A percentile compares a stretch with the other conserved stretches of the same genome.
Conservation (phyloP, 2,113 vertebrate genomes). For the Perccottus glenii region DNA sequence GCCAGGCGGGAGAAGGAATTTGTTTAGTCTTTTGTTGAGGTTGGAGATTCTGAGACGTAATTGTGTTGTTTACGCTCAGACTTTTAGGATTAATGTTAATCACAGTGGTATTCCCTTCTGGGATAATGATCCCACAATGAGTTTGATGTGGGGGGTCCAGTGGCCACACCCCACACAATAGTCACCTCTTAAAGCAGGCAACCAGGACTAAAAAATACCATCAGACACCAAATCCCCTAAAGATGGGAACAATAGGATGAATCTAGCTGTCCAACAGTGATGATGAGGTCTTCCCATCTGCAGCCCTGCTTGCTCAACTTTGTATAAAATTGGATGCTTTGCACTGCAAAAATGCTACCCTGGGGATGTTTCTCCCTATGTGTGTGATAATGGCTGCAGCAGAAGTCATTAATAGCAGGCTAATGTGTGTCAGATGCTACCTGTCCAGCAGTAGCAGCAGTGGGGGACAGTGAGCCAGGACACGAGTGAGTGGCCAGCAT, state of each 20-base stretch:
- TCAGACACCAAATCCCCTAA: constrained; percentile 3
- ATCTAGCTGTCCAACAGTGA: constrained; percentile 1
- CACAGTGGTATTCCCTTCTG: constrained; percentile 42
- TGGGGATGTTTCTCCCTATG: constrained; percentile 55
- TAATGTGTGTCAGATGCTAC: constrained; percentile 79
- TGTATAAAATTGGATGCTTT: constrained; percentile 31
- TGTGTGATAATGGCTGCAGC: constrained; percentile 65
- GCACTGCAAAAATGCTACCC: constrained; percentile 47
- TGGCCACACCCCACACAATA: constrained; percentile 33
- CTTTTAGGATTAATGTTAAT: constrained; percentile 59
- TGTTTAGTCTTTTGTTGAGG: constrained; percentile 31
- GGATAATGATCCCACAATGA: constrained; percentile 36
- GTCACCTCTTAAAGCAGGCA: constrained; percentile 18
- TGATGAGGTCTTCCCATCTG: not conserved
- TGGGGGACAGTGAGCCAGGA: constrained; percentile 60
- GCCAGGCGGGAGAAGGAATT: not conserved
- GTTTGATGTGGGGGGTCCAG: constrained; percentile 45
- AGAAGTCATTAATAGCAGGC: constrained; percentile 73
- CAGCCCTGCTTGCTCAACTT: constrained; percentile 37
- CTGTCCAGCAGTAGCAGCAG: constrained; percentile 67
- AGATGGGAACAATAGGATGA: constrained; percentile 6
- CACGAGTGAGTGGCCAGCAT: constrained; percentile 71
- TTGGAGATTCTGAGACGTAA: constrained; percentile 32
- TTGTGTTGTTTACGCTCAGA: constrained; percentile 49
- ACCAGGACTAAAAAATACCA: constrained; percentile 16